Evolutionary conservation across 2,888 invertebrate species (phyloP).

Genomic region (Leptinotarsa juncta): DNA sequence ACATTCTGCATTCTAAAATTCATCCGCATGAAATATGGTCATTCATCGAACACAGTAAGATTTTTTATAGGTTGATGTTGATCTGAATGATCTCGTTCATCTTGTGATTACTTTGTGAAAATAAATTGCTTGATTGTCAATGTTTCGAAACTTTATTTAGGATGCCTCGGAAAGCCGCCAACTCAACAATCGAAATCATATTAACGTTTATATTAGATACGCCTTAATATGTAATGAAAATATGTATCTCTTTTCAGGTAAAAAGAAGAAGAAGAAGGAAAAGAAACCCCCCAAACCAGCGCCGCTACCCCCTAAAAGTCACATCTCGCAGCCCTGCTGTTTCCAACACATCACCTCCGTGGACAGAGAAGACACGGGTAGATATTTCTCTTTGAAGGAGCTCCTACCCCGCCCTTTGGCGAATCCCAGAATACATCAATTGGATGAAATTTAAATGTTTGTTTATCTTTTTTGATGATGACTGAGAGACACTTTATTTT

Average conservation of each 20-base stretch:
- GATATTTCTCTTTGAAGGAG: constrained; percentile 77
- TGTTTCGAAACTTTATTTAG: too few species aligned
- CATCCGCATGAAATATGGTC: too few species aligned
- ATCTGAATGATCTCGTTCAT: too few species aligned
- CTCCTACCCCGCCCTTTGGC: constrained; percentile 65
- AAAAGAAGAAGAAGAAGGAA: constrained; percentile 70
- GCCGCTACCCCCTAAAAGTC: constrained; percentile 79
- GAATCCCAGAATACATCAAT: constrained; percentile 43
- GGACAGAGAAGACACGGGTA: constrained; percentile 74
- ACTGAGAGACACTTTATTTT: constrained; percentile 33
- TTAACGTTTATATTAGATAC: background rate
- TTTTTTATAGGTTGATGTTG: too few species aligned
- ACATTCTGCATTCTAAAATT: too few species aligned
- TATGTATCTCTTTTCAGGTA: constrained; percentile 66
- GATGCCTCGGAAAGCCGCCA: too few species aligned
- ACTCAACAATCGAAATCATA: too few species aligned
- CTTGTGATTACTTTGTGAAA: too few species aligned
- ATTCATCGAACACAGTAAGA: too few species aligned
- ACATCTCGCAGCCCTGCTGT: constrained; percentile 87
- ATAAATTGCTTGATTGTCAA: too few species aligned
- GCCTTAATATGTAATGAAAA: background rate
- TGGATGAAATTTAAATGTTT: constrained; percentile 37
- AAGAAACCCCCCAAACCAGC: constrained; percentile 69
- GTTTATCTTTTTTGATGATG: constrained; percentile 14
- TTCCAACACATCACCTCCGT: constrained; percentile 87